These are phyloP conservation scores for Anastrepha obliqua DNA, from an alignment of 1,140 invertebrate species.

Conservation along the genomic window DNA sequence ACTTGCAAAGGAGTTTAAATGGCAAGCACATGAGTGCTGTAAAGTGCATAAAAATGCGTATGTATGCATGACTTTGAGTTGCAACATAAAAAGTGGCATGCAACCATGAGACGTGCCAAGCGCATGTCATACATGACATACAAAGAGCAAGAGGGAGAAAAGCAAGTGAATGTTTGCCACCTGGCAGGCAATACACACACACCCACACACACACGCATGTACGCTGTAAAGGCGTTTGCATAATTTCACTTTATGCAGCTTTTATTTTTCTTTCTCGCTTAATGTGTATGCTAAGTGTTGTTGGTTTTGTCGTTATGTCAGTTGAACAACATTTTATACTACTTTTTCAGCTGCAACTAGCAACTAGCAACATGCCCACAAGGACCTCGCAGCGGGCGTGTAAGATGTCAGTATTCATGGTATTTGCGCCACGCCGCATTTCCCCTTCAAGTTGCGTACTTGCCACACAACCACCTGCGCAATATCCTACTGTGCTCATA, in stretches of 20 bases:
- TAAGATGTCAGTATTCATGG: not conserved
- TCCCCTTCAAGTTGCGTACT: not conserved
- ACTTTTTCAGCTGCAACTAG: not conserved
- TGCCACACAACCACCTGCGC: not conserved
- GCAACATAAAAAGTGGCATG: constrained; percentile 39
- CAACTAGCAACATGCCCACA: constrained; percentile 35
- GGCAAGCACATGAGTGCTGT: not conserved
- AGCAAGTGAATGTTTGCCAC: not conserved
- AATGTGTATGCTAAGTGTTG: not conserved
- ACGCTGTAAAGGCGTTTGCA: not conserved
- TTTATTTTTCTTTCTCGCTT: not conserved
- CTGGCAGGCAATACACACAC: not conserved
- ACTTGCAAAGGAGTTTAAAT: constrained; percentile 22
- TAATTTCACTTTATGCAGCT: not conserved
- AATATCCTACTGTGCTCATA: no score
- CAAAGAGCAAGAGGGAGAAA: not conserved
- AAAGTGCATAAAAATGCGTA: constrained; percentile 10
- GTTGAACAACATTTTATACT: constrained; percentile 9
- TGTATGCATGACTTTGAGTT: constrained; percentile 11
- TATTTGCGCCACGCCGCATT: not conserved
- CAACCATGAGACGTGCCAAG: constrained; percentile 31
- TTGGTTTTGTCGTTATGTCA: not conserved
- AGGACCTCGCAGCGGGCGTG: constrained; percentile 44
- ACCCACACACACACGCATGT: not conserved
- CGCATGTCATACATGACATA: not conserved